A percentile compares a stretch with the other conserved stretches of the same genome.
These are phyloP conservation scores for Aphodius sticticus DNA, from an alignment of 2,888 invertebrate genomes.

Conservation along the genomic window DNA sequence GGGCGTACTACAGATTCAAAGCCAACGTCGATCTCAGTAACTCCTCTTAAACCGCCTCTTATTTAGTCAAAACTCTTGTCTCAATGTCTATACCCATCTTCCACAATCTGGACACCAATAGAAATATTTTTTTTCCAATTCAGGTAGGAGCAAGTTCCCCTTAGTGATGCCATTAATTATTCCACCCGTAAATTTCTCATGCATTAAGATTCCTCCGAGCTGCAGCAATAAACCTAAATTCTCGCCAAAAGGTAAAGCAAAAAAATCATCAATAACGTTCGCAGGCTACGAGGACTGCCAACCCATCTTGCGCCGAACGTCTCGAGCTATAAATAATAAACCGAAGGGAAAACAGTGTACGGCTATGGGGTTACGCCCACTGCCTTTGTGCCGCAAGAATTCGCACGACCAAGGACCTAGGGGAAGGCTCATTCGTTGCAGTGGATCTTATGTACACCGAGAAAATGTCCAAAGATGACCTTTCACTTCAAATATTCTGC, in stretches of 20 bases:
- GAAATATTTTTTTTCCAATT: not conserved
- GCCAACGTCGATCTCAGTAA: no score
- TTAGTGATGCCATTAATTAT: not conserved
- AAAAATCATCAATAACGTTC: conserved; percentile 4
- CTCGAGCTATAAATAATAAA: not conserved
- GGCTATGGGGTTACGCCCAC: conserved; percentile 12
- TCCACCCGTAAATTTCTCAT: not conserved
- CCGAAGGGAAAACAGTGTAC: not conserved
- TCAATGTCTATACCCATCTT: no score
- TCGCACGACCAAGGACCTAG: not conserved
- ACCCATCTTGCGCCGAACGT: not conserved
- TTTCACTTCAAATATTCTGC: no score
- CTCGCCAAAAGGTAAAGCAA: not conserved
- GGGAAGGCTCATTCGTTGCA: not conserved
- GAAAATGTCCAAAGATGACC: no score
- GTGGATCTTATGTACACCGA: not conserved
- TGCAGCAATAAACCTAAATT: not conserved
- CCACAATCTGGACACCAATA: no score
- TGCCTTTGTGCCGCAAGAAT: conserved; percentile 17
- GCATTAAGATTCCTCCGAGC: not conserved
- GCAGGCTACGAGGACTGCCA: not conserved
- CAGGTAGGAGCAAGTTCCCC: not conserved
- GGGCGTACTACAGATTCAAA: no score
- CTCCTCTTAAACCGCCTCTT: no score
- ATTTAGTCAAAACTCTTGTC: no score